Evolutionary conservation across 2,113 vertebrate genomes (phyloP).

Genomic region (Murina feae): DNA sequence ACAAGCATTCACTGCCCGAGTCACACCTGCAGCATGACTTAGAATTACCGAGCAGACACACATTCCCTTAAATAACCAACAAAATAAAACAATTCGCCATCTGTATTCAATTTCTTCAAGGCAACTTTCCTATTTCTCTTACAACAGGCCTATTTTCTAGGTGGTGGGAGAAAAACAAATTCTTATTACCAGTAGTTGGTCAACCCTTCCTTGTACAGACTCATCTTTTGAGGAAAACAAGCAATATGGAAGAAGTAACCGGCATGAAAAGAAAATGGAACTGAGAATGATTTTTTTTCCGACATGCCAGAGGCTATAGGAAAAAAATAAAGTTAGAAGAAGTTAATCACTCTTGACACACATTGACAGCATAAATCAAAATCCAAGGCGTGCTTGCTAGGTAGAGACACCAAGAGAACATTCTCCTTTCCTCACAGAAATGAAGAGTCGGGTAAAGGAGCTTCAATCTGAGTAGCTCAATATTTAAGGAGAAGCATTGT

Average conservation of each 20-base stretch:
- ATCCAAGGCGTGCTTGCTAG: not conserved
- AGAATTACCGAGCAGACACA: not conserved
- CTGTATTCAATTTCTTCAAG: not conserved
- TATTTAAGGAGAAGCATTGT: not conserved
- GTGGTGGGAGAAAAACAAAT: not conserved
- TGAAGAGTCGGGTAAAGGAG: not conserved
- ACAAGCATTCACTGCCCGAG: not conserved
- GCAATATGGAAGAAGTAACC: not conserved
- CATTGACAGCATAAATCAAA: not conserved
- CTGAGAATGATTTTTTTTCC: not conserved
- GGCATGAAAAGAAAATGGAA: conserved; percentile 42
- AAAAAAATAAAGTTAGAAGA: not conserved
- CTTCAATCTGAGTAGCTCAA: not conserved
- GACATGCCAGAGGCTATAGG: not conserved
- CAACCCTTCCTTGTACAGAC: not conserved
- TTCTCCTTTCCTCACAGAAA: not conserved
- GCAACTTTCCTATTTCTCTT: not conserved
- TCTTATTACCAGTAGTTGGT: not conserved
- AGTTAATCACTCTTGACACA: not conserved
- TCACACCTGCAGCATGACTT: not conserved
- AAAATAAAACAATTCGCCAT: not conserved
- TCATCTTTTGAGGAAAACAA: not conserved
- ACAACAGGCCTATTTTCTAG: conserved; percentile 11
- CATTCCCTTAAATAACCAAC: not conserved
- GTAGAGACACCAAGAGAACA: not conserved